Percentiles rank a stretch among this genome's conserved stretches.
Conservation (phyloP, 2,113 vertebrate genomes). For the Oncorhynchus gorbuscha region DNA sequence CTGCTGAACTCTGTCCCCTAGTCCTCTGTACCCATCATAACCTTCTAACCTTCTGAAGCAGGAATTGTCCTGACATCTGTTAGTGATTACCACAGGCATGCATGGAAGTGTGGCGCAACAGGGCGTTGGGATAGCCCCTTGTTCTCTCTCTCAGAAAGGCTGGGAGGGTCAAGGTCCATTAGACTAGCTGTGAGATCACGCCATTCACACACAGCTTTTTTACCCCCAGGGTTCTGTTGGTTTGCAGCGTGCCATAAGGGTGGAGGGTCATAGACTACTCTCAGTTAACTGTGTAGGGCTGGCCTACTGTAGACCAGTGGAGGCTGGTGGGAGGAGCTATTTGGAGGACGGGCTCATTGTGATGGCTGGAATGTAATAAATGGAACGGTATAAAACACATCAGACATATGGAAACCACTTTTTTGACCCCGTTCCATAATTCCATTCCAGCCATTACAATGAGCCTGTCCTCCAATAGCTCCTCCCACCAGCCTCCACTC, state of each 20-base stretch:
- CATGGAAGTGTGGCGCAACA: slow-evolving; percentile 58
- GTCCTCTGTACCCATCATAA: slow-evolving; percentile 23
- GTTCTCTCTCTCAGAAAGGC: slow-evolving; percentile 19
- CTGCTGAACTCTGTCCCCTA: slow-evolving; percentile 55
- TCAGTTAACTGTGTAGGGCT: slow-evolving; percentile 13
- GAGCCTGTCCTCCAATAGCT: no score
- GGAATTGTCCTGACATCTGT: slow-evolving; percentile 61
- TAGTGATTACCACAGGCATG: slow-evolving; percentile 63
- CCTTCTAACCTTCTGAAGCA: slow-evolving; percentile 38
- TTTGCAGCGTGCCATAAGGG: slow-evolving; percentile 36
- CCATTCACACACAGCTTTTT: slow-evolving; percentile 46
- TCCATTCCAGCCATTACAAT: no score
- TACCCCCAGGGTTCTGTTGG: slow-evolving; percentile 47
- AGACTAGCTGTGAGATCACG: slow-evolving; percentile 49
- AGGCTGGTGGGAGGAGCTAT: no score
- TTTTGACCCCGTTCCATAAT: no score
- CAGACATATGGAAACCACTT: no score
- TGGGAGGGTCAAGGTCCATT: slow-evolving; percentile 62
- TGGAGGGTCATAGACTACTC: slow-evolving; percentile 31
- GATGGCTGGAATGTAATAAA: no score
- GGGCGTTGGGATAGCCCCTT: slow-evolving; percentile 39
- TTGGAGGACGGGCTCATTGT: no score
- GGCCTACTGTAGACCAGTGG: no score
- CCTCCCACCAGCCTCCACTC: no score
- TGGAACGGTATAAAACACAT: no score